These are phyloP conservation scores for Pogonomyrmex californicus DNA, from an alignment of 1,140 invertebrate species.

Conservation along the genomic window DNA sequence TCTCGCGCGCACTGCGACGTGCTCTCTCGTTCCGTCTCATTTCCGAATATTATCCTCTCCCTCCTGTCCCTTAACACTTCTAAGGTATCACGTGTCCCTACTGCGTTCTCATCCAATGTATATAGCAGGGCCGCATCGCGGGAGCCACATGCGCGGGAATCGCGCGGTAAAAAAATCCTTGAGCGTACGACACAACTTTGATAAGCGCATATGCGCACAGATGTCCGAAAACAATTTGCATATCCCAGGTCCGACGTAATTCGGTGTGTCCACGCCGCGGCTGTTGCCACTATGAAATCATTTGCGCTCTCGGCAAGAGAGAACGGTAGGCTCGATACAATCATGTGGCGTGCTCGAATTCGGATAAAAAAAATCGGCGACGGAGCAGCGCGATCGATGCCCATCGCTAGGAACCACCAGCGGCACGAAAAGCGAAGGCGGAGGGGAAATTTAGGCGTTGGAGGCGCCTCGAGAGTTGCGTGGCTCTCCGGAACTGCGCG, in stretches of 20 bases:
- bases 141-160: conserved; percentile 47
- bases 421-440: conserved; percentile 61
- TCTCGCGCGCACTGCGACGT: background rate
- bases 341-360: background rate
- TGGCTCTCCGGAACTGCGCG: conserved; percentile 64
- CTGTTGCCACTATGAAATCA: background rate
- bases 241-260: conserved; percentile 56
- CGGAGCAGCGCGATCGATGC: conserved; percentile 42
- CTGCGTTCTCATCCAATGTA: conserved; percentile 73
- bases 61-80: conserved; percentile 66
- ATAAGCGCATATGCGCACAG: background rate
- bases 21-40: conserved; percentile 31
- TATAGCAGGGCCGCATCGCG: conserved; percentile 74
- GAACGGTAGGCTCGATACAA: background rate
- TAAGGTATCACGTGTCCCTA: conserved; percentile 73
- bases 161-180: background rate
- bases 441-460: conserved; percentile 67
- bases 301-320: no score
- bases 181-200: background rate
- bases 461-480: conserved; percentile 68
- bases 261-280: conserved; percentile 32
- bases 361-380: conserved; percentile 18
- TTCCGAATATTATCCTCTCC: conserved; percentile 23
- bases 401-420: conserved; percentile 49
- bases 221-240: background rate